Conservation (phyloP, 2,888 invertebrate genomes). For the Cataglyphis altisquamis region DNA sequence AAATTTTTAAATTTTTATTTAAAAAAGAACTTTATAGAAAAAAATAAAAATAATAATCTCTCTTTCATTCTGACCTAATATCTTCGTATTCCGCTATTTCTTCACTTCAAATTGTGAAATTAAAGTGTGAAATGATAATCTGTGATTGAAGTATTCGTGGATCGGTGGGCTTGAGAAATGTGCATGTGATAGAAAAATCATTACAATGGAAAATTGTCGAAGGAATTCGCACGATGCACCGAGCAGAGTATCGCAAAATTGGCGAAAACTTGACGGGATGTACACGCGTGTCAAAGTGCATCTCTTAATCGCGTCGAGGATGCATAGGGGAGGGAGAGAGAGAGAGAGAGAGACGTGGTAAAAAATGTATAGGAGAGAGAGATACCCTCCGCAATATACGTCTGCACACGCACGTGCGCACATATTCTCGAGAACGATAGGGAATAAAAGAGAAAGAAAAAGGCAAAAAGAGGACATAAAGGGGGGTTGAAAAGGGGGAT, state of each 20-base stretch:
- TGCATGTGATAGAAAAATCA: background rate
- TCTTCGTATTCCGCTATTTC: background rate
- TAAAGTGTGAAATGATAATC: background rate
- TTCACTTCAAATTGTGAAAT: background rate
- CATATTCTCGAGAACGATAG: background rate
- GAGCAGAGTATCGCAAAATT: background rate
- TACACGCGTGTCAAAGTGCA: conserved; percentile 32
- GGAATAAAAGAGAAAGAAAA: background rate
- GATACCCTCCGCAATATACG: conserved; percentile 2
- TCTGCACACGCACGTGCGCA: conserved; percentile 30
- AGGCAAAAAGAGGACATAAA: background rate
- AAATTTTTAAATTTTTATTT: background rate
- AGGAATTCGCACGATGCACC: background rate
- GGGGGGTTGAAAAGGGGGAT: background rate
- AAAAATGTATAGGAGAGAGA: conserved; percentile 1
- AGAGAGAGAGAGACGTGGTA: background rate
- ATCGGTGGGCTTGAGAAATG: conserved; percentile 19
- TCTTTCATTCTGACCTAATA: background rate
- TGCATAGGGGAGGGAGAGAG: conserved; percentile 1
- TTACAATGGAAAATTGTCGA: background rate
- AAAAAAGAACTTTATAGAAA: background rate
- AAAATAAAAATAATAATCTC: background rate
- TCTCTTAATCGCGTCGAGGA: conserved; percentile 19
- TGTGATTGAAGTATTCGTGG: conserved; percentile 34
- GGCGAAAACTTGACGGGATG: conserved; percentile 23